Conservation (phyloP, 1,140 invertebrate species). For the Grapholita molesta region DNA sequence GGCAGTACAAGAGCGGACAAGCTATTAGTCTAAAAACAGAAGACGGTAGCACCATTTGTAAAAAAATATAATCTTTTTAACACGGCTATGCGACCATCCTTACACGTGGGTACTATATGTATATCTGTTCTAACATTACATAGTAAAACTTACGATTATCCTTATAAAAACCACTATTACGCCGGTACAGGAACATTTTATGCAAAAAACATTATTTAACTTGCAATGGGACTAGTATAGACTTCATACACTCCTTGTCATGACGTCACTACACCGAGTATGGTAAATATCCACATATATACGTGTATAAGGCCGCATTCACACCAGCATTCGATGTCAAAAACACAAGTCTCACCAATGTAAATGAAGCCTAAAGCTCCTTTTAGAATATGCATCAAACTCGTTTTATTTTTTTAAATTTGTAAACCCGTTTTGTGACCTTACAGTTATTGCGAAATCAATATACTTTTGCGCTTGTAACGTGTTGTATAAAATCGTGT, state of each 20-base stretch:
- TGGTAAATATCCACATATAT: constrained; percentile 41
- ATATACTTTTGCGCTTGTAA: constrained; percentile 24
- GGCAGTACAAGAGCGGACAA: constrained; percentile 54
- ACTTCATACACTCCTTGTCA: constrained; percentile 56
- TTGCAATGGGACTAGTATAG: constrained; percentile 74
- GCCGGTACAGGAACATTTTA: constrained; percentile 74
- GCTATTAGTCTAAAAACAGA: constrained; percentile 66
- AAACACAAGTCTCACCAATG: constrained; percentile 56
- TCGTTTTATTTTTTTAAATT: constrained; percentile 22
- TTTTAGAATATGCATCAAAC: constrained; percentile 48
- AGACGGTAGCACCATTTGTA: constrained; percentile 74
- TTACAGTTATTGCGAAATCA: constrained; percentile 24
- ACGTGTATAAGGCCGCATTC: constrained; percentile 67
- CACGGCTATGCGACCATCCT: constrained; percentile 31
- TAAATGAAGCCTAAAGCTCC: constrained; percentile 60
- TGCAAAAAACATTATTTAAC: constrained; percentile 66
- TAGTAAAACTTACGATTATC: constrained; percentile 54
- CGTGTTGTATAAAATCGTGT: constrained; percentile 18
- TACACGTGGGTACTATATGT: constrained; percentile 21
- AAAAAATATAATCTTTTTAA: constrained; percentile 68
- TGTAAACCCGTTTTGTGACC: constrained; percentile 53
- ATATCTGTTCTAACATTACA: constrained; percentile 42
- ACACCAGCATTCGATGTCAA: constrained; percentile 66
- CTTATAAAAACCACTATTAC: constrained; percentile 66
- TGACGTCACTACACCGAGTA: constrained; percentile 49